Conservation (phyloP, 2,797 vertebrate species). For the Coilia nasus region DNA sequence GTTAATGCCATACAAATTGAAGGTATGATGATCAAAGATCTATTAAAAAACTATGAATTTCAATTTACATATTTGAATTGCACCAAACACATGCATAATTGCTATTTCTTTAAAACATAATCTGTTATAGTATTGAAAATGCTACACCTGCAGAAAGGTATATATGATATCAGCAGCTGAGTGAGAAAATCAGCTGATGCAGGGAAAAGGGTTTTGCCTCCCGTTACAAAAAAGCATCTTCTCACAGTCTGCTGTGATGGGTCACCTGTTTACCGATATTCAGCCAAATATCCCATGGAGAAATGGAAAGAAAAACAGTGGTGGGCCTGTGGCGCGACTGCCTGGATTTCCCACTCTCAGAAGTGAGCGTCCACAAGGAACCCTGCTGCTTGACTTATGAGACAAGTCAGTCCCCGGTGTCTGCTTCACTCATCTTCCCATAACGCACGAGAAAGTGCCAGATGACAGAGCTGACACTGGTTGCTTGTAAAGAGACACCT, state of each 20-base stretch:
- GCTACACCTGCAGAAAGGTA: neutral
- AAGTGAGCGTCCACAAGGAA: constrained; percentile 40
- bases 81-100: neutral
- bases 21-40: no score
- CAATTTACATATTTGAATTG: neutral
- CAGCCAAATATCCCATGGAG: constrained; percentile 29
- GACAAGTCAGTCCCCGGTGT: constrained; percentile 44
- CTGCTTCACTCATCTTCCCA: constrained; percentile 52
- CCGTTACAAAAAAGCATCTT: neutral
- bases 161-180: neutral
- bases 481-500: neutral
- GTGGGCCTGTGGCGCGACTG: constrained; percentile 23
- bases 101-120: no score
- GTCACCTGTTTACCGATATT: constrained; percentile 19
- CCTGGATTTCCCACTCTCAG: constrained; percentile 31
- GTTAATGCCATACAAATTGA: neutral
- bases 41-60: neutral
- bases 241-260: constrained; percentile 20
- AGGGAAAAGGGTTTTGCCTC: neutral
- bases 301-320: constrained; percentile 38
- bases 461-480: constrained; percentile 1
- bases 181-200: neutral
- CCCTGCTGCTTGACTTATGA: constrained; percentile 59
- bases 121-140: neutral
- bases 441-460: neutral